phyloP scores from a whole-genome alignment of 2,113 vertebrate genomes.

The Eidolon helvum region DNA sequence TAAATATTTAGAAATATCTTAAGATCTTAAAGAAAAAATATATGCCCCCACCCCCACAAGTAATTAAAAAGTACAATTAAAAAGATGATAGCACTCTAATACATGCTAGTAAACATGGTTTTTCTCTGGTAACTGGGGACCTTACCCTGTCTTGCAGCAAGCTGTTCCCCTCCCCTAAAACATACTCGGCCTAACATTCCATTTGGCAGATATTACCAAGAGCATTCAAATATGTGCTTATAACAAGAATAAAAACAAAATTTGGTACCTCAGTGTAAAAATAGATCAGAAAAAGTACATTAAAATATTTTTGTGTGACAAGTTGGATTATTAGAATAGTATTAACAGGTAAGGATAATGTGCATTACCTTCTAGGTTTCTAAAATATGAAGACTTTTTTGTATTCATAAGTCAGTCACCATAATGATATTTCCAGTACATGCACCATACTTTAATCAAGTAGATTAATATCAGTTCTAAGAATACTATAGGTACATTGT shows the following conservation, averaged over 20 bases:
- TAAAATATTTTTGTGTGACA: background rate
- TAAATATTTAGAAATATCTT: constrained; percentile 3
- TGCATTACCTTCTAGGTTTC: background rate
- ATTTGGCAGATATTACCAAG: background rate
- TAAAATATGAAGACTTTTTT: background rate
- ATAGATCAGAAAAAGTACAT: background rate
- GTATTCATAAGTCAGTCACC: background rate
- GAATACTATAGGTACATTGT: background rate
- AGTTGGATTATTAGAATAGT: background rate
- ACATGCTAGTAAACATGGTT: background rate
- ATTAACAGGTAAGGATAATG: background rate
- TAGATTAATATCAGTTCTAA: background rate
- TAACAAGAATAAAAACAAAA: background rate
- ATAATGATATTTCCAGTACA: background rate
- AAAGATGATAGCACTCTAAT: background rate
- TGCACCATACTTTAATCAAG: background rate
- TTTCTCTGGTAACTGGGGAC: background rate
- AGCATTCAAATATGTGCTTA: background rate
- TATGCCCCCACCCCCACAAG: accelerated
- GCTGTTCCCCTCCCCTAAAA: background rate
- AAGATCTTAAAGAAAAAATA: background rate
- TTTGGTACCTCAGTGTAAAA: background rate
- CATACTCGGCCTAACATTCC: background rate
- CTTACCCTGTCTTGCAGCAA: background rate
- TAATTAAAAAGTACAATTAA: background rate